phyloP scores from a whole-genome alignment of 2,113 vertebrate genomes.

The Abramis brama region DNA sequence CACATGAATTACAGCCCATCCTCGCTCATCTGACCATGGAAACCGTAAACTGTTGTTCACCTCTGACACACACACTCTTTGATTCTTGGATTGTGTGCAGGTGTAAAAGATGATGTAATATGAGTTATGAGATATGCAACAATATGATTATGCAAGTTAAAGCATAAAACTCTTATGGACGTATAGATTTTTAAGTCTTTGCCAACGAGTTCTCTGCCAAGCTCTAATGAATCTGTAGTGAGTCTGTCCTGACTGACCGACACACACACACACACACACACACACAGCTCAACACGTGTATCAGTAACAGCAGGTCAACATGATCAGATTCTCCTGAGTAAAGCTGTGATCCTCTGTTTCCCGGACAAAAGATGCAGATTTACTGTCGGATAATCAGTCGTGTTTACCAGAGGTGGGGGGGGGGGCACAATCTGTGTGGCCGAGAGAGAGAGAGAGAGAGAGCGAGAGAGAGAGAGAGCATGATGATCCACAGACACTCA shows the following conservation, averaged over 20 bases:
- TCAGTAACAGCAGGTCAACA: neutral
- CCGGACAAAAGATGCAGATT: neutral
- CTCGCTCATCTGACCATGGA: conserved; percentile 60
- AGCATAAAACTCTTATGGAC: neutral
- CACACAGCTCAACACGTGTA: too few relatives aligned
- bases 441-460: neutral
- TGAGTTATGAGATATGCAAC: conserved; percentile 6
- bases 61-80: conserved; percentile 5
- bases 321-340: neutral
- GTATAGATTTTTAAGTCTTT: neutral
- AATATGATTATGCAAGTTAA: neutral
- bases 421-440: conserved; percentile 8
- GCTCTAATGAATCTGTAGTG: neutral
- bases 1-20: conserved; percentile 57
- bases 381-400: conserved; percentile 12
- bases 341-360: neutral
- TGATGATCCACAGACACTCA: conserved; percentile 54
- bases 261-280: neutral
- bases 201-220: neutral
- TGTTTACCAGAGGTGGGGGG: neutral
- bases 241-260: neutral
- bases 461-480: conserved; percentile 21
- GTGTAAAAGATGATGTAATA: conserved; percentile 7
- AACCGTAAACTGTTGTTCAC: conserved; percentile 51
- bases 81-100: neutral